These are phyloP conservation scores for Iphiclides podalirius DNA, from an alignment of 2,888 invertebrate genomes.

Conservation along the genomic window DNA sequence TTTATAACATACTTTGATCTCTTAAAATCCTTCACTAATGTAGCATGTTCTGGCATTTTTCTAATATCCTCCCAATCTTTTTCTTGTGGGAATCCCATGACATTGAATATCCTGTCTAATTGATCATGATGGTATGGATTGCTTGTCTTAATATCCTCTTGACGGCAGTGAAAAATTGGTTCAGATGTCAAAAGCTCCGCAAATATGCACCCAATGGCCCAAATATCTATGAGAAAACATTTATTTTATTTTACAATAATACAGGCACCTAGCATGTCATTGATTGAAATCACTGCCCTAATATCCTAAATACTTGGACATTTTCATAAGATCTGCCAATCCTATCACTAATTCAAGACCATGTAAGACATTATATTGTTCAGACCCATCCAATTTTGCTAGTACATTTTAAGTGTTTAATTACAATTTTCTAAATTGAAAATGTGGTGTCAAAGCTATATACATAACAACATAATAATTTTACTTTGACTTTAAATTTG, in stretches of 20 bases:
- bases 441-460: no score
- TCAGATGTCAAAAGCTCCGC: conserved; percentile 99
- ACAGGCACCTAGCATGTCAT: neutral
- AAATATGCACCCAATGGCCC: conserved; percentile 99
- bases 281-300: no score
- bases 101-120: conserved; percentile 98
- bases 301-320: no score
- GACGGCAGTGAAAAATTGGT: conserved; percentile 99
- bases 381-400: no score
- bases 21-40: conserved; percentile 97
- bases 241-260: no score
- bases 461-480: no score
- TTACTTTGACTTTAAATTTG: no score
- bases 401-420: no score
- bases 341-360: no score
- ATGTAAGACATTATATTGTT: no score
- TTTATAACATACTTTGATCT: conserved; percentile 88
- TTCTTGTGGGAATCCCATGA: conserved; percentile 98
- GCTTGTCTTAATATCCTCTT: conserved; percentile 99
- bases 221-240: conserved; percentile 91
- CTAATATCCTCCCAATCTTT: conserved; percentile 99
- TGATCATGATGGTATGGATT: conserved; percentile 99
- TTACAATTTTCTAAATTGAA: no score
- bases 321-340: no score
- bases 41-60: conserved; percentile 99